Conservation (phyloP, 2,888 invertebrate genomes). For the Mylabris sibirica region DNA sequence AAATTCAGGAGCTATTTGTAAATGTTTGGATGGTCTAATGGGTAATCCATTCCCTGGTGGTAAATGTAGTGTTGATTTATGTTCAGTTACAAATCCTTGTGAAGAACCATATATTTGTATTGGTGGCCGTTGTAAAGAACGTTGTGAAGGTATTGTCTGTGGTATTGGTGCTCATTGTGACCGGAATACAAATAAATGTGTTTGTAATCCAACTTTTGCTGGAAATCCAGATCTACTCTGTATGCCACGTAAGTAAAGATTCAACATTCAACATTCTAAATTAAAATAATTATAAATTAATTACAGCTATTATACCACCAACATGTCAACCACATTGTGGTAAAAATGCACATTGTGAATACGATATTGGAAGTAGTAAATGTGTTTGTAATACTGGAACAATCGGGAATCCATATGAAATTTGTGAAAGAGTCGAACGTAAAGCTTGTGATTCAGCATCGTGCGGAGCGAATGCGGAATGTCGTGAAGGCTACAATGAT, state of each 20-base stretch:
- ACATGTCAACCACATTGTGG: slow-evolving; percentile 83
- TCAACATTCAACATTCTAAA: not conserved
- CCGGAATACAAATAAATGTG: slow-evolving; percentile 79
- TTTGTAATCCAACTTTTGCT: slow-evolving; percentile 85
- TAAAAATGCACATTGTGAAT: slow-evolving; percentile 86
- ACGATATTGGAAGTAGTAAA: slow-evolving; percentile 73
- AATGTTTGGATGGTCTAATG: slow-evolving; percentile 84
- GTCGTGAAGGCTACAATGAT: slow-evolving; percentile 75
- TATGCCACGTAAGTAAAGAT: slow-evolving; percentile 82
- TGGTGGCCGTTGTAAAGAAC: slow-evolving; percentile 85
- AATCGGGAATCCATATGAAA: slow-evolving; percentile 86
- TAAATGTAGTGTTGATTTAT: slow-evolving; percentile 80
- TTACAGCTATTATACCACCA: slow-evolving; percentile 78
- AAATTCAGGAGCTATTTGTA: slow-evolving; percentile 84
- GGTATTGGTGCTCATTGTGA: slow-evolving; percentile 90
- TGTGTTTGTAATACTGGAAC: slow-evolving; percentile 87
- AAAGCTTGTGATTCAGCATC: slow-evolving; percentile 75
- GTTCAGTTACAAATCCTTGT: slow-evolving; percentile 80
- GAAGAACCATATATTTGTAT: slow-evolving; percentile 83
- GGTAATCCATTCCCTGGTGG: slow-evolving; percentile 95
- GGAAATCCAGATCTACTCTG: slow-evolving; percentile 90
- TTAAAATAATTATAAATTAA: not conserved
- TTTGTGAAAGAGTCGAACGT: slow-evolving; percentile 76
- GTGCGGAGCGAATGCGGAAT: slow-evolving; percentile 83
- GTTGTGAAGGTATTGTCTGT: slow-evolving; percentile 86